Conservation (phyloP, 2,888 invertebrate genomes). For the Papilio gigon region DNA sequence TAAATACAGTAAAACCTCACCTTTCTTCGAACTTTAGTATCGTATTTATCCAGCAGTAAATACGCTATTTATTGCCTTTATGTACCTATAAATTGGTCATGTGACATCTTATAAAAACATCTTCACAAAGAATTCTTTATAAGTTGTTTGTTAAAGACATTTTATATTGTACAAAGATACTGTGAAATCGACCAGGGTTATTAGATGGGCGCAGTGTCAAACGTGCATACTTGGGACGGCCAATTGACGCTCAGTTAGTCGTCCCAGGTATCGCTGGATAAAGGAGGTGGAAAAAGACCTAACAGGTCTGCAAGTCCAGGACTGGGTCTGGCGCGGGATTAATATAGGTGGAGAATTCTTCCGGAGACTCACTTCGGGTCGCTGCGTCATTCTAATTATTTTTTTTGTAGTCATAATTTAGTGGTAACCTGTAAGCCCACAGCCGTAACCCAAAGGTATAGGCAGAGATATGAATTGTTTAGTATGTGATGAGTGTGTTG, state of each 20-base stretch:
- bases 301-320: no score
- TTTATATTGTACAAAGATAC: not conserved
- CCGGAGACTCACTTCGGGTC: no score
- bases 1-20: conserved; percentile 6
- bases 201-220: no score
- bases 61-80: not conserved
- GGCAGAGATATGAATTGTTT: not conserved
- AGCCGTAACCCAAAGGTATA: not conserved
- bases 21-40: not conserved
- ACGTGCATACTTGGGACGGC: no score
- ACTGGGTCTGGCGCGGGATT: no score
- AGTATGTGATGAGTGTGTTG: conserved; percentile 6
- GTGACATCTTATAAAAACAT: conserved; percentile 8
- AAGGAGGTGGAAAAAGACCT: no score
- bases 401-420: no score
- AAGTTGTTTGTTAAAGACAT: not conserved
- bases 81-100: not conserved
- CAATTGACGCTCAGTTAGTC: no score
- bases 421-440: no score
- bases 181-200: not conserved
- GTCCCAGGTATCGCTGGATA: no score
- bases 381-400: no score
- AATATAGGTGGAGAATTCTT: not conserved
- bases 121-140: not conserved
- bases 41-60: conserved; percentile 10